Conservation (phyloP, 2,113 vertebrate genomes). For the Lipophrys pholis region DNA sequence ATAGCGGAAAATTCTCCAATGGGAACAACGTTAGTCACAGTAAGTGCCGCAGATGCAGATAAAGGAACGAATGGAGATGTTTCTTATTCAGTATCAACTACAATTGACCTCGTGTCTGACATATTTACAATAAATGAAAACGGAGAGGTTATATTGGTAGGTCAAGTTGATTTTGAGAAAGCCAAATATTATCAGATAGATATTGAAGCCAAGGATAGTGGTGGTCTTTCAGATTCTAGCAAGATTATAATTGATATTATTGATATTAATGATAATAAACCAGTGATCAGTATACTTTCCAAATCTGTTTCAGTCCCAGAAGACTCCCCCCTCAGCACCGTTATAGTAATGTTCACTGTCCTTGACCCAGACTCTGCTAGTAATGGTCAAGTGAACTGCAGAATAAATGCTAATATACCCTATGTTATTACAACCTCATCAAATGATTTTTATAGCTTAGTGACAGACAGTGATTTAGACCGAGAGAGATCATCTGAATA, state of each 20-base stretch:
- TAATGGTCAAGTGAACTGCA: slow-evolving; percentile 65
- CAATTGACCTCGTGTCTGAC: slow-evolving; percentile 36
- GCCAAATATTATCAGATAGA: slow-evolving; percentile 64
- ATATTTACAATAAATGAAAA: slow-evolving; percentile 78
- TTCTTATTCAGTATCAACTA: slow-evolving; percentile 77
- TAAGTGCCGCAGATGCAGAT: slow-evolving; percentile 82
- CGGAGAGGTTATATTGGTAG: slow-evolving; percentile 74
- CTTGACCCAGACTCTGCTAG: slow-evolving; percentile 64
- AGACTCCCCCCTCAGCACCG: slow-evolving; percentile 40
- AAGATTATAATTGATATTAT: slow-evolving; percentile 78
- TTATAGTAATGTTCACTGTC: slow-evolving; percentile 62
- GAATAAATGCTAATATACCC: slow-evolving; percentile 27
- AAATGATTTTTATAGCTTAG: no score
- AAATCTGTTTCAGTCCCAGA: slow-evolving; percentile 63
- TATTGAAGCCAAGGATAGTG: slow-evolving; percentile 79
- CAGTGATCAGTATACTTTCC: slow-evolving; percentile 72
- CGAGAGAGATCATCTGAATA: no score
- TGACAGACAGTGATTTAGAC: no score
- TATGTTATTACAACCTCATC: no score
- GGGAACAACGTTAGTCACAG: slow-evolving; percentile 42
- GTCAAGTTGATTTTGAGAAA: slow-evolving; percentile 81
- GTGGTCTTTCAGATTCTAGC: slow-evolving; percentile 70
- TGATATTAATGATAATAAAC: slow-evolving; percentile 82
- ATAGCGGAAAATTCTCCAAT: slow-evolving; percentile 72
- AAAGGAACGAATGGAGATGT: slow-evolving; percentile 79